Percentiles rank a stretch among this genome's conserved stretches.
Evolutionary conservation across 1,140 invertebrate genomes (phyloP).

Genomic region (Choristoneura fumiferana): DNA sequence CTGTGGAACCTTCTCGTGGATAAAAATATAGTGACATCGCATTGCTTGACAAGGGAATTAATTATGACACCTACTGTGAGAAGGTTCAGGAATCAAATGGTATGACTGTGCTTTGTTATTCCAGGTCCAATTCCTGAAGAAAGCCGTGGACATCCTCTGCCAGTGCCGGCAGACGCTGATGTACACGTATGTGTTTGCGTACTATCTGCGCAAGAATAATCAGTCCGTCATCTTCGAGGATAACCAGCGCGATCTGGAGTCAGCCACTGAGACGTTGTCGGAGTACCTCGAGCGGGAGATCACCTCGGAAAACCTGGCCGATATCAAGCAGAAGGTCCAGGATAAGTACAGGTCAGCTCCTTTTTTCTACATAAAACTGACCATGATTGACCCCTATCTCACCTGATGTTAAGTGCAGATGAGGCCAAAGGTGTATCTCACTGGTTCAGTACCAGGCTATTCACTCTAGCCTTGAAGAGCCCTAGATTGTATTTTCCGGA

Average conservation of each 20-base stretch:
- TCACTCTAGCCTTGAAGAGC: no score
- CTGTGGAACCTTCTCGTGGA: no score
- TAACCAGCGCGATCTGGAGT: slow-evolving; percentile 99
- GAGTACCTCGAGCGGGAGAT: slow-evolving; percentile 99
- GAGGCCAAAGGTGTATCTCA: no score
- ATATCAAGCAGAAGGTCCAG: slow-evolving; percentile 99
- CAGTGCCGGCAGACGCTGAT: slow-evolving; percentile 98
- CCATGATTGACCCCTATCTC: no score
- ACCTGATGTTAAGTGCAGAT: no score
- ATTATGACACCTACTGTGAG: no score
- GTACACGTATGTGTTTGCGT: slow-evolving; percentile 99
- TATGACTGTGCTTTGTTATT: neutral
- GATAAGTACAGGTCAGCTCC: slow-evolving; percentile 97
- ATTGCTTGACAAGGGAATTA: no score
- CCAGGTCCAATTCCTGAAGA: slow-evolving; percentile 97
- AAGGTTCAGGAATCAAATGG: no score
- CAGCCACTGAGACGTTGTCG: slow-evolving; percentile 96
- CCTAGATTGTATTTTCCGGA: no score
- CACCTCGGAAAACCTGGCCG: slow-evolving; percentile 97
- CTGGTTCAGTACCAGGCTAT: no score
- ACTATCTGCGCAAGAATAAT: slow-evolving; percentile 98
- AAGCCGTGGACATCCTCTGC: slow-evolving; percentile 98
- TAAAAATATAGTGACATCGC: no score
- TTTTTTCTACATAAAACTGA: no score
- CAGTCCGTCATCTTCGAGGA: slow-evolving; percentile 99